Evolutionary conservation across 2,888 invertebrate genomes (phyloP).

Genomic region (Polyommatus icarus): DNA sequence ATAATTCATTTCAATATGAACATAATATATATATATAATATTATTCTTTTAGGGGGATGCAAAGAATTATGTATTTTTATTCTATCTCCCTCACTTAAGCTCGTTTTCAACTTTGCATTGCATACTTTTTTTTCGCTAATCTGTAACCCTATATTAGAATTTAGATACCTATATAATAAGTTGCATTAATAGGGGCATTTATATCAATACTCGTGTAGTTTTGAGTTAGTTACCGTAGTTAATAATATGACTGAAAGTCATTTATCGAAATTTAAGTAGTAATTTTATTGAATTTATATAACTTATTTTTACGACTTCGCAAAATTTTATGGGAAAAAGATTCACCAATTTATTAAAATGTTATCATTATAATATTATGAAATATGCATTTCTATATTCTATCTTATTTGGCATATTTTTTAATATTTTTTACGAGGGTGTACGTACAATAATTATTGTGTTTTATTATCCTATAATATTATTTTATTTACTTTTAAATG

Average conservation of each 20-base stretch:
- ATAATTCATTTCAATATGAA: no score
- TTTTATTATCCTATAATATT: not conserved
- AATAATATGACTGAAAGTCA: conserved; percentile 17
- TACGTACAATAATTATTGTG: not conserved
- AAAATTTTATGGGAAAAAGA: not conserved
- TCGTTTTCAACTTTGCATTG: not conserved
- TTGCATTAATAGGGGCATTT: conserved; percentile 16
- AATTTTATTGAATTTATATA: not conserved
- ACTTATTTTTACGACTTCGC: not conserved
- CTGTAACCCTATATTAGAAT: not conserved
- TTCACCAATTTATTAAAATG: not conserved
- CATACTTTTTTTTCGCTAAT: not conserved
- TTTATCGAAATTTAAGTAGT: not conserved
- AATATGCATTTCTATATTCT: not conserved
- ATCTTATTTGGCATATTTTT: conserved; percentile 6
- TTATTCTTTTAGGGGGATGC: not conserved
- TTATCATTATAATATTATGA: not conserved
- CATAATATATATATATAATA: no score
- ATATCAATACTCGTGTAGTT: conserved; percentile 13
- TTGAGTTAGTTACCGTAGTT: conserved; percentile 23
- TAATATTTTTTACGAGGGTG: not conserved
- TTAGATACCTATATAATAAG: not conserved
- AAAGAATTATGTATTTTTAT: not conserved
- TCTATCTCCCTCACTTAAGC: not conserved
- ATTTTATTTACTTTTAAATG: not conserved